A percentile compares a stretch with the other conserved stretches of the same genome.
phyloP scores from a whole-genome alignment of 2,113 vertebrate species.

The Syrrhaptes paradoxus region DNA sequence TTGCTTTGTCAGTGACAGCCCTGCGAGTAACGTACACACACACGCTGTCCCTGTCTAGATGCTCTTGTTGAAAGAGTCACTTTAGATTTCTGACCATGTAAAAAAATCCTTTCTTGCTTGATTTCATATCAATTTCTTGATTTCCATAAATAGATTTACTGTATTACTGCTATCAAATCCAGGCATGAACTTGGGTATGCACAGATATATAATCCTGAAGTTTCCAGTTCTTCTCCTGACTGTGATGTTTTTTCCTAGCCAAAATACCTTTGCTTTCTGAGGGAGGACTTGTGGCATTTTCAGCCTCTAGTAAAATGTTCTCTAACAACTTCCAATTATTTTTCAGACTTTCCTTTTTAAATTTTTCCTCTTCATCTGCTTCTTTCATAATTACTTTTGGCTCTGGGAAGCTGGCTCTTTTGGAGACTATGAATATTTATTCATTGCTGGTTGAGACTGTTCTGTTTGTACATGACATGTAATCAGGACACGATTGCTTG shows the following conservation, averaged over 20 bases:
- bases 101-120: neutral
- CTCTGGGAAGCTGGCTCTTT: neutral
- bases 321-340: neutral
- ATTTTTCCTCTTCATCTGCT: neutral
- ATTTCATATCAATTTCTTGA: neutral
- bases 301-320: neutral
- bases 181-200: neutral
- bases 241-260: neutral
- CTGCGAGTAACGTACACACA: neutral
- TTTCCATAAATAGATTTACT: neutral
- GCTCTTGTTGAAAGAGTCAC: neutral
- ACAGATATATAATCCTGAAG: neutral
- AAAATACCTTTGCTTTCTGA: neutral
- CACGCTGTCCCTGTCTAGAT: neutral
- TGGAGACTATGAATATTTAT: slow-evolving; percentile 25
- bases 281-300: neutral
- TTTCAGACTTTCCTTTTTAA: slow-evolving; percentile 41
- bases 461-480: neutral
- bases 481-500: neutral
- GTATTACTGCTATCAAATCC: neutral
- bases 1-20: neutral
- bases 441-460: neutral
- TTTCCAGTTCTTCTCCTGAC: neutral
- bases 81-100: neutral
- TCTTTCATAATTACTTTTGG: slow-evolving; percentile 35